Conservation (phyloP, 64 coral and sea anemone species). For the Montipora sp. region DNA sequence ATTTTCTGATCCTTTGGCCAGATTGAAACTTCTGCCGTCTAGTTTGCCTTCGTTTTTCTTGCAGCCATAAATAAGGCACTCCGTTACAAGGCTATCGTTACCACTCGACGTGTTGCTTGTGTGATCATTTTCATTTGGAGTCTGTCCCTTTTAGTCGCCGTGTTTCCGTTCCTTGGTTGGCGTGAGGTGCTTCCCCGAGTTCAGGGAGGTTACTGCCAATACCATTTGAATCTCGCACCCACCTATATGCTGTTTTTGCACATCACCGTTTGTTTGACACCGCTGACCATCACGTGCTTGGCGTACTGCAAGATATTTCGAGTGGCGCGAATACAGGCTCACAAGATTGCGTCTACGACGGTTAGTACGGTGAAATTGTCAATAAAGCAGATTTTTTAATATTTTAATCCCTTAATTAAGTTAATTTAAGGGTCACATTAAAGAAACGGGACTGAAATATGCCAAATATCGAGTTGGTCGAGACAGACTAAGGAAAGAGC, state of each 20-base stretch:
- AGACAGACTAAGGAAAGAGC: too few relatives aligned
- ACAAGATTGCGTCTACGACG: conserved; percentile 71
- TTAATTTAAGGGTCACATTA: too few relatives aligned
- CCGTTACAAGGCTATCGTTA: conserved; percentile 75
- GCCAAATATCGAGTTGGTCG: too few relatives aligned
- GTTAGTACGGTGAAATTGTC: conserved; percentile 11
- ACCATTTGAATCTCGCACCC: conserved; percentile 82
- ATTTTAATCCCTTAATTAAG: background rate
- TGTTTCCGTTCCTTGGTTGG: conserved; percentile 83
- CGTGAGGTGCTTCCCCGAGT: conserved; percentile 51
- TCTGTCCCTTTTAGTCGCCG: conserved; percentile 57
- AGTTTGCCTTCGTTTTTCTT: background rate
- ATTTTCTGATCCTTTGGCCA: background rate
- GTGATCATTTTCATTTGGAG: conserved; percentile 75
- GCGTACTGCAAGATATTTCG: conserved; percentile 87
- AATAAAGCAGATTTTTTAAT: background rate
- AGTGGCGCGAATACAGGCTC: conserved; percentile 74
- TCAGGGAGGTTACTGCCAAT: conserved; percentile 79
- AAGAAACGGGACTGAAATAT: too few relatives aligned
- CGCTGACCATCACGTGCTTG: conserved; percentile 73
- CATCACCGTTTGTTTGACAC: conserved; percentile 72
- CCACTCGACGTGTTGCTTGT: conserved; percentile 40
- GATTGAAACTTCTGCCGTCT: background rate
- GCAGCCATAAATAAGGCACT: conserved; percentile 78
- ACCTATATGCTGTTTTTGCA: conserved; percentile 81